Conservation (phyloP, 2,888 invertebrate species). For the Heterodera filipjevi region DNA sequence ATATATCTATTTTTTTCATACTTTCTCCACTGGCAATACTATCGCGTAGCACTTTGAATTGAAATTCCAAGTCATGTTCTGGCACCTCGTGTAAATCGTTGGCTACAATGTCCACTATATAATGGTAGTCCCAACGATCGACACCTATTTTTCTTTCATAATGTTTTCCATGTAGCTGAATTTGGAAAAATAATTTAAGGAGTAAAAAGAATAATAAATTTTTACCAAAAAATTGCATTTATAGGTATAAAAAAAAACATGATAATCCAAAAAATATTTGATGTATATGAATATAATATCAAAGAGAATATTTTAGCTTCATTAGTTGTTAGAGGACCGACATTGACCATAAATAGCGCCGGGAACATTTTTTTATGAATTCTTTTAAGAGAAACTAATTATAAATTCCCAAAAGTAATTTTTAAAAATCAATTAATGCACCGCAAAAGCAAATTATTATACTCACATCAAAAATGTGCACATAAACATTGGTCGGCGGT, state of each 20-base stretch:
- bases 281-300: no score
- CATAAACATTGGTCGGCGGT: background rate
- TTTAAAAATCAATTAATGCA: no score
- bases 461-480: slow-evolving; percentile 1
- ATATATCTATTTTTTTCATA: background rate
- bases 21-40: background rate
- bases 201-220: no score
- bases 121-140: background rate
- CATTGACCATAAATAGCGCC: no score
- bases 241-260: no score
- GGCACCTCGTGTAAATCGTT: background rate
- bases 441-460: background rate
- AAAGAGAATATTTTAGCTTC: no score
- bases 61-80: background rate
- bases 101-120: background rate
- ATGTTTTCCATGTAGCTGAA: background rate
- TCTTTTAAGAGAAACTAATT: no score
- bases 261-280: no score
- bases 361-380: no score
- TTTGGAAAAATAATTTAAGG: background rate
- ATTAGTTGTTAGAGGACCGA: no score
- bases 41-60: background rate
- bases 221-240: no score
- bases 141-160: background rate
- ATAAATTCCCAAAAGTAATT: no score